phyloP scores from a whole-genome alignment of 2,113 vertebrate species.

The Microtus pennsylvanicus region DNA sequence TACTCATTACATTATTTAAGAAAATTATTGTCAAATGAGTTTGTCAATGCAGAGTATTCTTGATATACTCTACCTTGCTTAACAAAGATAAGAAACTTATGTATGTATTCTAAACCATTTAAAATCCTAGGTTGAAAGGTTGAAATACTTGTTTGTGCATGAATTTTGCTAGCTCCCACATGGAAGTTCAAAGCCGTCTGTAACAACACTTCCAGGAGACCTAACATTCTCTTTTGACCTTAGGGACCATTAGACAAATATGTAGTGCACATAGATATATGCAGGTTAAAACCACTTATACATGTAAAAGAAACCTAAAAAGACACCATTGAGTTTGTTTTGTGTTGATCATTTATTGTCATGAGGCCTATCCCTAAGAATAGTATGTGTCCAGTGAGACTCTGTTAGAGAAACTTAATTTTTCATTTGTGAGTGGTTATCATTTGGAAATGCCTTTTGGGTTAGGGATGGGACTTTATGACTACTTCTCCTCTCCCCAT shows the following conservation, averaged over 20 bases:
- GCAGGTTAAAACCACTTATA: background rate
- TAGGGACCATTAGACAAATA: background rate
- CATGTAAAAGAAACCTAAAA: background rate
- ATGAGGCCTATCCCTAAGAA: background rate
- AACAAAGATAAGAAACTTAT: background rate
- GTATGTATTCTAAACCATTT: background rate
- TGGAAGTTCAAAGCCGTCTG: background rate
- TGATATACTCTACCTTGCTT: background rate
- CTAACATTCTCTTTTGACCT: background rate
- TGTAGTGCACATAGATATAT: background rate
- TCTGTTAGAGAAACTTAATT: background rate
- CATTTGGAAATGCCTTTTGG: background rate
- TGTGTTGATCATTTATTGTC: background rate
- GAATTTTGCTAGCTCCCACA: background rate
- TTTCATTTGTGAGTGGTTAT: background rate
- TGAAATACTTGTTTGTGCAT: background rate
- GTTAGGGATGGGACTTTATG: background rate
- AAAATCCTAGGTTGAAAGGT: background rate
- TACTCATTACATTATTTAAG: slow-evolving; percentile 4
- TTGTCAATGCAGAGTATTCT: background rate
- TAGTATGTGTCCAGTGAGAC: background rate
- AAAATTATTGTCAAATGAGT: slow-evolving; percentile 17
- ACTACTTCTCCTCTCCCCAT: background rate
- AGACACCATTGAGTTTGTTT: background rate
- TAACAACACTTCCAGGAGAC: background rate